phyloP scores from a whole-genome alignment of 2,797 vertebrate species.

The Myotis pilosus region DNA sequence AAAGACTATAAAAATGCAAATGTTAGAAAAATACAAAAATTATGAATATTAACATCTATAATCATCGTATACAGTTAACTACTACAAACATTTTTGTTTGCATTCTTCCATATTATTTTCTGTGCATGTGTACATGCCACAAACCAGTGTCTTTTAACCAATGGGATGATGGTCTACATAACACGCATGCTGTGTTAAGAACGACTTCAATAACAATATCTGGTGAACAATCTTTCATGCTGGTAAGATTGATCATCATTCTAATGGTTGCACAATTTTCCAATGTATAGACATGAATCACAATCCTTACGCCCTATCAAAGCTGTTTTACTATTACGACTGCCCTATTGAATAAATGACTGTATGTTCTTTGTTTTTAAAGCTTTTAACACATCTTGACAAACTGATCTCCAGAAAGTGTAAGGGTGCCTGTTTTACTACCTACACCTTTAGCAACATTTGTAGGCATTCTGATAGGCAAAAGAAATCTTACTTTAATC shows the following conservation, averaged over 20 bases:
- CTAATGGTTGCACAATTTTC: neutral
- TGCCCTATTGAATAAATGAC: neutral
- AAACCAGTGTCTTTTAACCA: neutral
- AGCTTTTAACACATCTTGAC: neutral
- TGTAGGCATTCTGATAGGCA: neutral
- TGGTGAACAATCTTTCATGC: neutral
- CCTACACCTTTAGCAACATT: neutral
- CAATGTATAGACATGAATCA: neutral
- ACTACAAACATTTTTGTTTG: neutral
- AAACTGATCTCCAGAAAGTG: neutral
- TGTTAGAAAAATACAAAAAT: neutral
- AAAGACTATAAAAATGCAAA: neutral
- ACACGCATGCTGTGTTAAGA: neutral
- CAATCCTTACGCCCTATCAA: neutral
- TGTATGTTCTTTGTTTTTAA: neutral
- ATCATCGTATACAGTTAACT: neutral
- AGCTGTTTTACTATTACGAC: neutral
- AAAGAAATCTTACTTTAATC: conserved; percentile 4
- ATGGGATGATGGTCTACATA: neutral
- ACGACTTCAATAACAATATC: neutral
- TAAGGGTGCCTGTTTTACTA: neutral
- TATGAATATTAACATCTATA: neutral
- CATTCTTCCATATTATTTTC: neutral
- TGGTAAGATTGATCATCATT: neutral
- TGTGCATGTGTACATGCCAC: neutral